Base-by-base conservation (phyloP, 2,888 invertebrate genomes). In the Drosophila pegasa region DNA sequence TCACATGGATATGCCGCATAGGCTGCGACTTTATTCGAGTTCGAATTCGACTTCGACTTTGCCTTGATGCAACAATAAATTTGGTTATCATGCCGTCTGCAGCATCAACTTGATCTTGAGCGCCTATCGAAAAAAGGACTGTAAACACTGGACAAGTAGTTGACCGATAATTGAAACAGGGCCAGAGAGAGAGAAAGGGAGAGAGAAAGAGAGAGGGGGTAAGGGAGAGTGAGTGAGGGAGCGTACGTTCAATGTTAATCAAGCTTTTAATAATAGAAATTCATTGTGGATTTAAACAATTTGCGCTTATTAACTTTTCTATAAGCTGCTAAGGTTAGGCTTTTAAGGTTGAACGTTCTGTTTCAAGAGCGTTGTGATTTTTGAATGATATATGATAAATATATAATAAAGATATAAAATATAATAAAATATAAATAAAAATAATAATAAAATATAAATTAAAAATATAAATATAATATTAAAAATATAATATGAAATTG, bases 91-190 rank as follows among this genome's bases (percentile, higher is more conserved):
- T 50, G 22, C 40, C 9, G n/a, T 14, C 14, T n/a, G 18, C 20
- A 38, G 33, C 33, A 45, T 47, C 29, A 41, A 52, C 51, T 51
- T 51, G 48, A 48, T 48, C 31, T 50, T 50, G 35, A 50, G 25
- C 22, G 50, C 9, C 29, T 48, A 48, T 33, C 48, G 3, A 35
- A 50, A 6, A 35, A 50, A 50, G 50, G 35, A 35, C 50, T 22
- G 35, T 22, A 10, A 50, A 16, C 68, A 62, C 47, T 33, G 29
- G 22, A 33, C 48, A 25, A 43, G 51, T 66, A 71, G 64, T 71
- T 78, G 78, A 78, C 81, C 78, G 78, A 78, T 80, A 78, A 80
- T 50, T 64, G 38, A 27, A 54, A 27, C 45, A 64, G 64, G 64
- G 64, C 52, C 64, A 63, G 33, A 18, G 5, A 16, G 9, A 1